These are phyloP conservation scores for Periophthalmodon schlosseri DNA, from an alignment of 2,113 vertebrate species.

Conservation along the genomic window DNA sequence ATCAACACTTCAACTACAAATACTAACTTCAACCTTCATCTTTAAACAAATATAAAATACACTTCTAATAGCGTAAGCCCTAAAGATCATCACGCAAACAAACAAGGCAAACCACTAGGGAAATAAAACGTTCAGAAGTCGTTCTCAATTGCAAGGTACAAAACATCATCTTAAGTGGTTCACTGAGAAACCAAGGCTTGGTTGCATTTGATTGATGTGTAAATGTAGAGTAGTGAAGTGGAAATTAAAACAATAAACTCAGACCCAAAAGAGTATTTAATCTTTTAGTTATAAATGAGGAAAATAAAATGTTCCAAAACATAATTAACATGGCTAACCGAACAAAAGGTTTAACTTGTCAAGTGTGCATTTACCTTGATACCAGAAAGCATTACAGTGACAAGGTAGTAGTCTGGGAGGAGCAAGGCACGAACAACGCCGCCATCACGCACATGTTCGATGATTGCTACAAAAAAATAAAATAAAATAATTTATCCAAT, in stretches of 20 bases:
- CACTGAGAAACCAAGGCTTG: conserved; percentile 33
- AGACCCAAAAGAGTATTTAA: background rate
- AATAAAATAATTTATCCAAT: background rate
- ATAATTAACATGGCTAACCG: background rate
- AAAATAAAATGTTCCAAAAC: background rate
- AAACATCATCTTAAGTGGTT: conserved; percentile 59
- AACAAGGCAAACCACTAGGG: conserved; percentile 36
- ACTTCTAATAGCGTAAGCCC: background rate
- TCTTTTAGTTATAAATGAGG: background rate
- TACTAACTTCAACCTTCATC: background rate
- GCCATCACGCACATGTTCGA: conserved; percentile 95
- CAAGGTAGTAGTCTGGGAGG: conserved; percentile 93
- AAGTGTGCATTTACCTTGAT: conserved; percentile 83
- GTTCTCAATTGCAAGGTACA: conserved; percentile 53
- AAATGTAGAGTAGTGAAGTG: background rate
- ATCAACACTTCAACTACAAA: background rate
- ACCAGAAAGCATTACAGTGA: conserved; percentile 97
- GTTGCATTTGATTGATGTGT: conserved; percentile 42
- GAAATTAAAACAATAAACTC: conserved; percentile 15
- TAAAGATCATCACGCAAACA: conserved; percentile 21
- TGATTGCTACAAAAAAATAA: conserved; percentile 81
- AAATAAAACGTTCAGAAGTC: conserved; percentile 52
- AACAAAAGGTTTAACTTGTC: background rate
- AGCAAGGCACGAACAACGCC: conserved; percentile 92
- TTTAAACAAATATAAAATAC: background rate